Percentiles rank a stretch among this genome's conserved stretches.
Conservation (phyloP, 2,888 invertebrate genomes). For the Lagria hirta region DNA sequence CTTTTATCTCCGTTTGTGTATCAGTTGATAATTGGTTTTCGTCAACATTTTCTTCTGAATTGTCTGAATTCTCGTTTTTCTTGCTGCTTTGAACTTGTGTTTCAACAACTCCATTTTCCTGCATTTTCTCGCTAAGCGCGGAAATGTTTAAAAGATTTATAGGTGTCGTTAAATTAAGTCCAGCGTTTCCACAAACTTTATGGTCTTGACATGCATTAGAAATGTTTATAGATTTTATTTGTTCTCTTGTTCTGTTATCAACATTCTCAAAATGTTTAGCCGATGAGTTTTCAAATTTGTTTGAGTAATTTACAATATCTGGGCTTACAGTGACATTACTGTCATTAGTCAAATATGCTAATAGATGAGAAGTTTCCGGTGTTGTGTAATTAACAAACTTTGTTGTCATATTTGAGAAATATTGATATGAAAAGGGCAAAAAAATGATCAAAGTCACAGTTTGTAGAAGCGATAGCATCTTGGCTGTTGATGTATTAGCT, state of each 20-base stretch:
- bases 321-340: conserved; percentile 12
- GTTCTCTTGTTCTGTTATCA: neutral
- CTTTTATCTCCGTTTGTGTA: no score
- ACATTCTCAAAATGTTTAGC: no score
- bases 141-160: conserved; percentile 8
- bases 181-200: conserved; percentile 2
- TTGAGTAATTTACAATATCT: conserved; percentile 12
- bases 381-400: conserved; percentile 21
- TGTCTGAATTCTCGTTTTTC: no score
- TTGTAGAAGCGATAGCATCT: conserved; percentile 19
- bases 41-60: no score
- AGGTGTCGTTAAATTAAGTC: neutral
- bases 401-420: conserved; percentile 16
- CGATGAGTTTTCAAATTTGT: conserved; percentile 10
- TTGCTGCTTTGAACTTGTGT: conserved; percentile 14
- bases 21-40: no score
- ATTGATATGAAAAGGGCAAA: no score
- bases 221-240: conserved; percentile 3
- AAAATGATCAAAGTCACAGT: conserved; percentile 20
- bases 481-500: conserved; percentile 14
- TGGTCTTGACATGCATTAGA: conserved; percentile 9
- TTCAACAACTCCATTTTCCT: conserved; percentile 13
- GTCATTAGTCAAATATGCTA: conserved; percentile 13
- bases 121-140: conserved; percentile 4
- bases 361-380: conserved; percentile 16